These are phyloP conservation scores for Pristis pectinata DNA, from an alignment of 2,797 vertebrate species.

Conservation along the genomic window DNA sequence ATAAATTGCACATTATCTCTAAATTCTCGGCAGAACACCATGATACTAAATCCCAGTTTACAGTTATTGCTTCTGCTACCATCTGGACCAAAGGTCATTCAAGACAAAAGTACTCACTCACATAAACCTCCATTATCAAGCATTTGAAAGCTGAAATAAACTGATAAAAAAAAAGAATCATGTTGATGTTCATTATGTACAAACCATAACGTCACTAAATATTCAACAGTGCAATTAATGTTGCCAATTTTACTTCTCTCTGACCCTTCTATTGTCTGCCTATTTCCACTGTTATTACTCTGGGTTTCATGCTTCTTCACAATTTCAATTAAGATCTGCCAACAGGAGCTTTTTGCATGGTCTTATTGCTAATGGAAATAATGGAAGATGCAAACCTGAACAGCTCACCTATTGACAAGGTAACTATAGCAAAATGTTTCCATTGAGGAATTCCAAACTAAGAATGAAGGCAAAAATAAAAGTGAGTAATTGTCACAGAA, in stretches of 20 bases:
- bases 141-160: not conserved
- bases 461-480: not conserved
- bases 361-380: not conserved
- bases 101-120: not conserved
- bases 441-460: not conserved
- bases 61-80: not conserved
- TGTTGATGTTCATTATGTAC: not conserved
- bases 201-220: not conserved
- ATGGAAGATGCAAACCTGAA: not conserved
- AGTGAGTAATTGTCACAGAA: not conserved
- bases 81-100: slow-evolving; percentile 10
- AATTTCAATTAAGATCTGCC: not conserved
- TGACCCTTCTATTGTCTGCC: not conserved
- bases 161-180: not conserved
- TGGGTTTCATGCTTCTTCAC: not conserved
- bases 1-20: slow-evolving; percentile 22
- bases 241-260: not conserved
- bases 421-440: not conserved
- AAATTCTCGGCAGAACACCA: not conserved
- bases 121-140: not conserved
- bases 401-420: not conserved
- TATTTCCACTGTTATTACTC: not conserved
- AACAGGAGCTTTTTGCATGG: not conserved
- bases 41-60: not conserved
- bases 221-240: not conserved